phyloP scores from a whole-genome alignment of 2,113 vertebrate genomes.

The Caretta caretta region DNA sequence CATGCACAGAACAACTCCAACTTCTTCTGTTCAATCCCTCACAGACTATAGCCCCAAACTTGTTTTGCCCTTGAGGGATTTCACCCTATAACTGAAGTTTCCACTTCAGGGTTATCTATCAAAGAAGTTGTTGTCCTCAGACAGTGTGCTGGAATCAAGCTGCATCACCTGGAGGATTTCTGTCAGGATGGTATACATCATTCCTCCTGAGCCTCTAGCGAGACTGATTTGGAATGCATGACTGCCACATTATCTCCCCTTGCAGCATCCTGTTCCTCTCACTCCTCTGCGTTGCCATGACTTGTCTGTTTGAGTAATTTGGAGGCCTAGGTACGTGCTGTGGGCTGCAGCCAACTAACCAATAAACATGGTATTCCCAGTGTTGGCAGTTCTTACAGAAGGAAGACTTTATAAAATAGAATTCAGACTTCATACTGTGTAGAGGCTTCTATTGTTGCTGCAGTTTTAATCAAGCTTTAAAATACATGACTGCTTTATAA shows the following conservation, averaged over 20 bases:
- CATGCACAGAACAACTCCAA: background rate
- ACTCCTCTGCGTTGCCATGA: background rate
- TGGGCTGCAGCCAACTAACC: slow-evolving; percentile 7
- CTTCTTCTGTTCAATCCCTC: background rate
- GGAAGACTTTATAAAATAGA: background rate
- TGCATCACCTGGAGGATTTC: slow-evolving; percentile 22
- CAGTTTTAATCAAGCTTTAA: slow-evolving; percentile 16
- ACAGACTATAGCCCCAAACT: background rate
- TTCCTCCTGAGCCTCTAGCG: slow-evolving; percentile 24
- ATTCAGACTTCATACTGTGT: background rate
- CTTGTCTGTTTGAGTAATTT: background rate
- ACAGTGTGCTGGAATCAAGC: background rate
- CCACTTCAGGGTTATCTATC: background rate
- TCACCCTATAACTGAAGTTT: background rate
- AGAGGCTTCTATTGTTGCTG: background rate
- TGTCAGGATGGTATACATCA: slow-evolving; percentile 8
- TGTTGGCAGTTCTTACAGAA: background rate
- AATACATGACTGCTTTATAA: background rate
- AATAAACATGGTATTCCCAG: background rate
- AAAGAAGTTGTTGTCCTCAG: background rate
- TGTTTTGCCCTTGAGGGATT: background rate
- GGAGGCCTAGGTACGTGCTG: background rate
- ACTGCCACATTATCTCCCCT: background rate
- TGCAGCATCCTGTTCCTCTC: background rate
- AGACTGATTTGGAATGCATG: background rate